Percentiles rank a stretch among this genome's conserved stretches.
Evolutionary conservation across 2,113 vertebrate genomes (phyloP).

Genomic region (Gorsachius goisagi): DNA sequence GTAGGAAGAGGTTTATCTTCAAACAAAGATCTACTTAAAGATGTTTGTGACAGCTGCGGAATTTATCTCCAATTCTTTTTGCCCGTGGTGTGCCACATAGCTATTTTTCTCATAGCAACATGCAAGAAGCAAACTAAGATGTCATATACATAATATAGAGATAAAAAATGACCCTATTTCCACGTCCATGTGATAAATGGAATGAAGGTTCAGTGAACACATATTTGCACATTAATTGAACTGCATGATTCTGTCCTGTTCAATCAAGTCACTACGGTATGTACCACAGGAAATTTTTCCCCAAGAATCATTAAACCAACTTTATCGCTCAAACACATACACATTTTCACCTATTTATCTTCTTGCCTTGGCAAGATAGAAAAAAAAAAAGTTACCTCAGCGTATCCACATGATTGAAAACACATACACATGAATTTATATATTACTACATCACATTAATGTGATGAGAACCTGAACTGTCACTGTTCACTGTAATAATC

Average conservation of each 20-base stretch:
- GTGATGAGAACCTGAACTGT: constrained; percentile 9
- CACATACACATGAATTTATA: constrained; percentile 26
- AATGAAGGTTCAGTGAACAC: constrained; percentile 73
- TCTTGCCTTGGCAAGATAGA: constrained; percentile 51
- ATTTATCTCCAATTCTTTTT: constrained; percentile 75
- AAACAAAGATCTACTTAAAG: constrained; percentile 72
- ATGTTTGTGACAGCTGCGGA: constrained; percentile 71
- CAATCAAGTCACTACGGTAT: constrained; percentile 66
- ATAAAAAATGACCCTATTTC: constrained; percentile 81
- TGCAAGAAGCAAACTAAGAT: constrained; percentile 72
- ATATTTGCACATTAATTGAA: constrained; percentile 82
- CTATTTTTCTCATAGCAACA: constrained; percentile 69
- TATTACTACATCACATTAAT: neutral
- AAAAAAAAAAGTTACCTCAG: constrained; percentile 22
- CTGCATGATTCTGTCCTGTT: constrained; percentile 75
- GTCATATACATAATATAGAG: constrained; percentile 80
- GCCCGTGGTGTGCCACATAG: constrained; percentile 58
- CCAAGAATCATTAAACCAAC: constrained; percentile 68
- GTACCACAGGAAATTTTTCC: constrained; percentile 64
- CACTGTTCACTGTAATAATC: neutral
- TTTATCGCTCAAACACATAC: constrained; percentile 71
- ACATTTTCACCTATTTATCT: constrained; percentile 59
- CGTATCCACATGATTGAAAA: constrained; percentile 25
- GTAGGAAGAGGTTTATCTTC: constrained; percentile 71
- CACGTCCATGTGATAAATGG: constrained; percentile 76